Conservation (phyloP, 2,797 vertebrate species). For the Urosaurus nigricauda region DNA sequence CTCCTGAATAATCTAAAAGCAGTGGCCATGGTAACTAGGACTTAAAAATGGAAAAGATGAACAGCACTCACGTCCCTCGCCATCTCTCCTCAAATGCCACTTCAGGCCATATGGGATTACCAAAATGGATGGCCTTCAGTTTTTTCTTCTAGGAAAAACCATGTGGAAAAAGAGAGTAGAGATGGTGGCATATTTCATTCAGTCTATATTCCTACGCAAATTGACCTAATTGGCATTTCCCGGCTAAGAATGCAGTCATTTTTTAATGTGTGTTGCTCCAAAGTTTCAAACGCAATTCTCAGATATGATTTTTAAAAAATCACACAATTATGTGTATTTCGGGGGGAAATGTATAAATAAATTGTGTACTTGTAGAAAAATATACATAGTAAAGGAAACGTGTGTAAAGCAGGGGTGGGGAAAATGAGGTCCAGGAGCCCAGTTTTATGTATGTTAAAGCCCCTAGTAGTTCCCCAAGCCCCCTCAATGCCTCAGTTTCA, state of each 20-base stretch:
- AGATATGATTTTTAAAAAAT: neutral
- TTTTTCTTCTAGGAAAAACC: neutral
- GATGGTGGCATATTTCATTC: neutral
- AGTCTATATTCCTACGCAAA: neutral
- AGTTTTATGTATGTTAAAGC: too few relatives aligned
- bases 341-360: neutral
- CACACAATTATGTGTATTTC: neutral
- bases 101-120: slow-evolving; percentile 59
- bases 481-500: too few relatives aligned
- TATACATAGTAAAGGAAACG: neutral
- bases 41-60: slow-evolving; percentile 70
- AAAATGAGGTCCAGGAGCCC: too few relatives aligned
- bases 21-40: slow-evolving; percentile 77
- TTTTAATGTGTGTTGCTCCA: too few relatives aligned
- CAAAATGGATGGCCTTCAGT: slow-evolving; percentile 37
- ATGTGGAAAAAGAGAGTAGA: neutral
- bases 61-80: slow-evolving; percentile 66
- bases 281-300: neutral
- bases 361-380: neutral
- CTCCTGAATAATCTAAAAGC: slow-evolving; percentile 79
- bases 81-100: slow-evolving; percentile 62
- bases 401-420: neutral
- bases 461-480: too few relatives aligned
- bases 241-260: neutral
- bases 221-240: neutral